These are phyloP conservation scores for Polypedilum pembai DNA, from an alignment of 1,140 invertebrate genomes.

Conservation along the genomic window DNA sequence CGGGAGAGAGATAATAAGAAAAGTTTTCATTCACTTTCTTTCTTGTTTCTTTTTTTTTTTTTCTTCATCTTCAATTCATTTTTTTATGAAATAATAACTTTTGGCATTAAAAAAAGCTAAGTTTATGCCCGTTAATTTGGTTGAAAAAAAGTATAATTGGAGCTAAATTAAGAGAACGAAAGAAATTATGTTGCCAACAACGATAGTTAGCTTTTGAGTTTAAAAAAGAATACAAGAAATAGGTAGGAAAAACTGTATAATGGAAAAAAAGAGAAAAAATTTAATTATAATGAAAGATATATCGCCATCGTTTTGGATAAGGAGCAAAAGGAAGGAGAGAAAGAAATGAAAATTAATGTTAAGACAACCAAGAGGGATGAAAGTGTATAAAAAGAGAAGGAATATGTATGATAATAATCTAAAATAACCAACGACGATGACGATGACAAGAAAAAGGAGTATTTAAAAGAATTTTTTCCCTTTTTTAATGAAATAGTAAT, in stretches of 20 bases:
- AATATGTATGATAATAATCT: constrained; percentile 5
- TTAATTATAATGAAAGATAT: constrained; percentile 29
- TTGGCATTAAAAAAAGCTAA: constrained; percentile 21
- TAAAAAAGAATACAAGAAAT: constrained; percentile 3
- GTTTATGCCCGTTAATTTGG: constrained; percentile 25
- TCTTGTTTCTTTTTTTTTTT: background rate
- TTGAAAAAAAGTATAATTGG: constrained; percentile 15
- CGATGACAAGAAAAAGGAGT: constrained; percentile 20
- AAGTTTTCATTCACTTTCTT: constrained; percentile 9
- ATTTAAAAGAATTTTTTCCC: background rate
- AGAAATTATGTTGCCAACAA: constrained; percentile 23
- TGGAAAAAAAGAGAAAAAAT: background rate
- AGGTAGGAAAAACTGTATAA: background rate
- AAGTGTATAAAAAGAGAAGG: background rate
- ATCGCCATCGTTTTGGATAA: constrained; percentile 15
- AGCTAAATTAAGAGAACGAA: constrained; percentile 11
- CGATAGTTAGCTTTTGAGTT: background rate
- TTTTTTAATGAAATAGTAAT: constrained; percentile 23
- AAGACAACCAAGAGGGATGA: constrained; percentile 12
- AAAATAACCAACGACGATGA: background rate
- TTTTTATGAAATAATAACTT: constrained; percentile 25
- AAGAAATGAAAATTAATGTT: constrained; percentile 25
- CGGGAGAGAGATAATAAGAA: constrained; percentile 18
- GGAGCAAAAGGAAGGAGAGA: background rate
- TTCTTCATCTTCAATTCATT: background rate